Percentiles rank a stretch among this genome's conserved stretches.
Conservation (phyloP, 2,888 invertebrate species). For the Tridacna crocea region DNA sequence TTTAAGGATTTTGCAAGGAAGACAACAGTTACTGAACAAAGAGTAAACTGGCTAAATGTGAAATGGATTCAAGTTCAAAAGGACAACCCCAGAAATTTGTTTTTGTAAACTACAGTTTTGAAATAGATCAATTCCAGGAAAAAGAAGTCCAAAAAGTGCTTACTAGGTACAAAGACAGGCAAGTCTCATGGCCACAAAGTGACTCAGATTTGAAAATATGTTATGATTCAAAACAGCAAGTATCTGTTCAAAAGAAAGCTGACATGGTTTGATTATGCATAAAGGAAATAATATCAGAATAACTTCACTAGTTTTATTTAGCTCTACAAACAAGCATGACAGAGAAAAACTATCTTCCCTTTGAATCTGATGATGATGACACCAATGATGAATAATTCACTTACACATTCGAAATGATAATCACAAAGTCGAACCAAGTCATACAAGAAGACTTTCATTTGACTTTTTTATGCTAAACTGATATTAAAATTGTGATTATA, state of each 20-base stretch:
- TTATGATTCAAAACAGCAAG: conserved; percentile 39
- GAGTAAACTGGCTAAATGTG: conserved; percentile 47
- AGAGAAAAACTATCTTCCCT: conserved; percentile 34
- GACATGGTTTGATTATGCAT: conserved; percentile 36
- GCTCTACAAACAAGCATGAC: conserved; percentile 19
- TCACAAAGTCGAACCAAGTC: too few relatives aligned
- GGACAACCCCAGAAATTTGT: conserved; percentile 32
- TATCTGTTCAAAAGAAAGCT: conserved; percentile 44
- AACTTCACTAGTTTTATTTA: conserved; percentile 32
- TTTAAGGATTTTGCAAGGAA: too few relatives aligned
- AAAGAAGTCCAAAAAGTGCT: too few relatives aligned
- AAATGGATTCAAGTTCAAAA: conserved; percentile 46
- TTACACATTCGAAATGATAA: too few relatives aligned
- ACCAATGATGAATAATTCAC: conserved; percentile 23
- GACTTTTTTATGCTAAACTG: too few relatives aligned
- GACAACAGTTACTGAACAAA: conserved; percentile 30
- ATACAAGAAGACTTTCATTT: too few relatives aligned
- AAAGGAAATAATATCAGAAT: conserved; percentile 39
- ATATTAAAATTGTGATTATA: too few relatives aligned
- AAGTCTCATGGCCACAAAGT: conserved; percentile 30
- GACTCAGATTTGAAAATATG: conserved; percentile 37
- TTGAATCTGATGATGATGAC: conserved; percentile 36
- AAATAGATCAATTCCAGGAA: too few relatives aligned
- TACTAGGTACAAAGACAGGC: conserved; percentile 56
- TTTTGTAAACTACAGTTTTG: conserved; percentile 45